These are phyloP conservation scores for Nephrotoma guestfalica DNA, from an alignment of 2,888 invertebrate species.

Conservation along the genomic window DNA sequence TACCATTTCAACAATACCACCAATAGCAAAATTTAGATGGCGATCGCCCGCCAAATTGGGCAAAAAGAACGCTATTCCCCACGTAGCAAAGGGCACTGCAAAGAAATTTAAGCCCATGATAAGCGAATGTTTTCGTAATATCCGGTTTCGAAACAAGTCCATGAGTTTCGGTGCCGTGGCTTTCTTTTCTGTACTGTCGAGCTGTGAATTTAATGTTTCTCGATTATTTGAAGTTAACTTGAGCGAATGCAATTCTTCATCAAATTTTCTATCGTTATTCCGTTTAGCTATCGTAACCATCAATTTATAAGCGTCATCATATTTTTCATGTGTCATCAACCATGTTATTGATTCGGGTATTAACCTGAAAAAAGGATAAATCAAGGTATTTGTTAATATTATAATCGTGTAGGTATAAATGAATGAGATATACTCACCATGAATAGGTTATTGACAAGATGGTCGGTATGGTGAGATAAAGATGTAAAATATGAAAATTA, in stretches of 20 bases:
- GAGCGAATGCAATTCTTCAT: slow-evolving; percentile 12
- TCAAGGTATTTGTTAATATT: background rate
- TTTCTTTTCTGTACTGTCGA: background rate
- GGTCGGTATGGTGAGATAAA: slow-evolving; percentile 35
- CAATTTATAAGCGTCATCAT: slow-evolving; percentile 23
- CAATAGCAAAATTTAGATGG: slow-evolving; percentile 34
- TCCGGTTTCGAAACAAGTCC: slow-evolving; percentile 10
- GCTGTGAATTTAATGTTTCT: background rate
- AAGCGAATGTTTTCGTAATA: slow-evolving; percentile 15
- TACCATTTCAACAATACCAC: slow-evolving; percentile 33
- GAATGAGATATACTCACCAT: slow-evolving; percentile 20
- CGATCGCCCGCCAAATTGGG: slow-evolving; percentile 32
- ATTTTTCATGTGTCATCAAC: slow-evolving; percentile 24
- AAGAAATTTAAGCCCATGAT: slow-evolving; percentile 25
- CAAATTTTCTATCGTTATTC: slow-evolving; percentile 16
- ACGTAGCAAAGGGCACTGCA: slow-evolving; percentile 31
- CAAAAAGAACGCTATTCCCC: slow-evolving; percentile 29
- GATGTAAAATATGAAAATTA: slow-evolving; percentile 37
- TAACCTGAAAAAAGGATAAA: slow-evolving; percentile 11
- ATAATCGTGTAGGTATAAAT: background rate
- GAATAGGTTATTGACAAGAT: slow-evolving; percentile 30
- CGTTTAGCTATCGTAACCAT: slow-evolving; percentile 23
- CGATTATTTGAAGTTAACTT: background rate
- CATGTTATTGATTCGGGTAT: slow-evolving; percentile 33
- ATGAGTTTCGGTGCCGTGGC: background rate